Conservation (phyloP, 2,113 vertebrate species). For the Perca fluviatilis region DNA sequence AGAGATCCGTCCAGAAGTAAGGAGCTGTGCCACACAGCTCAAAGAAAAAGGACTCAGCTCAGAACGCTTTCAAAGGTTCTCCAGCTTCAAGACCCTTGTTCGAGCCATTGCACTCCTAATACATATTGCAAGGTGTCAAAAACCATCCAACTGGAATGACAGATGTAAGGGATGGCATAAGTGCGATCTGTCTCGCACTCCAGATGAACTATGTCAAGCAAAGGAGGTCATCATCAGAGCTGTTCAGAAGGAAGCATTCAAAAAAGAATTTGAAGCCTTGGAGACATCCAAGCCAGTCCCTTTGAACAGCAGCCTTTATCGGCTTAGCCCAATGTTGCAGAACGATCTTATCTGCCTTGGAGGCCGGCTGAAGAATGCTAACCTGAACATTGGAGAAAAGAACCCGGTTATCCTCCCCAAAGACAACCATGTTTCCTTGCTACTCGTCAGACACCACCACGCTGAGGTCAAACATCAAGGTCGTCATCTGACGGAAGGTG, state of each 20-base stretch:
- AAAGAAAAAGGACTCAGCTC: neutral
- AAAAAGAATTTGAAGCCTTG: neutral
- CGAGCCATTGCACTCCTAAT: neutral
- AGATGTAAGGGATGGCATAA: no score
- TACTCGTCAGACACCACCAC: no score
- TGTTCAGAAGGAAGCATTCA: neutral
- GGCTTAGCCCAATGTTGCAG: neutral
- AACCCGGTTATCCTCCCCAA: no score
- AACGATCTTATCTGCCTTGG: neutral
- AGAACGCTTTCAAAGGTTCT: neutral
- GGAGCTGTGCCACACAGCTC: neutral
- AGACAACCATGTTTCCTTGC: no score
- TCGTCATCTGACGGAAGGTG: no score
- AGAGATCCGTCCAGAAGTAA: neutral
- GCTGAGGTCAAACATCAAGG: no score
- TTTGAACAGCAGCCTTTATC: neutral
- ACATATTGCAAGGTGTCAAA: no score
- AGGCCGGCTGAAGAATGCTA: no score
- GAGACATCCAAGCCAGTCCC: neutral
- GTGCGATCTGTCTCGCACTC: no score
- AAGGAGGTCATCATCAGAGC: neutral
- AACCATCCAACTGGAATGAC: no score
- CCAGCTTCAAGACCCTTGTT: neutral
- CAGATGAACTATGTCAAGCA: neutral
- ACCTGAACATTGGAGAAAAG: no score